These are phyloP conservation scores for Drosophila neutralis DNA, from an alignment of 2,888 invertebrate species.

Conservation along the genomic window DNA sequence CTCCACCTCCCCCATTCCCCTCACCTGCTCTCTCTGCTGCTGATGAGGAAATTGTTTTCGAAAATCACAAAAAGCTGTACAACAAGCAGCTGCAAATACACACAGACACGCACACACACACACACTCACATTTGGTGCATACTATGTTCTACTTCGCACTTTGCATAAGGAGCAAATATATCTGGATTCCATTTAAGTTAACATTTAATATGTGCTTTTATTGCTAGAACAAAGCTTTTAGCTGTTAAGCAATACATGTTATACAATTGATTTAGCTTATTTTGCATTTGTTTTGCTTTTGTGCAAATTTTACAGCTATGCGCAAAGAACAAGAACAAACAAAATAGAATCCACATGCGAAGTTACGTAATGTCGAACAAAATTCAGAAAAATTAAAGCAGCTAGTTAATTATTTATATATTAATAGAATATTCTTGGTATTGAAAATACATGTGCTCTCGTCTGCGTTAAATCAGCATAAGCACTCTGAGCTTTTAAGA, in stretches of 20 bases:
- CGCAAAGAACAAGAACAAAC: background rate
- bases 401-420: background rate
- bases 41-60: conserved; percentile 78
- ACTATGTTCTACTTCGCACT: background rate
- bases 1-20: background rate
- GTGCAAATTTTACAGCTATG: background rate
- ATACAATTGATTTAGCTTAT: background rate
- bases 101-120: conserved; percentile 2
- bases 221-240: background rate
- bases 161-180: background rate
- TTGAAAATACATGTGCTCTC: background rate
- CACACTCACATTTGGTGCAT: background rate
- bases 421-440: background rate
- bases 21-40: conserved; percentile 23
- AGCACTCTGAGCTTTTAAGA: background rate
- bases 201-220: background rate
- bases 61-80: conserved; percentile 53
- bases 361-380: background rate
- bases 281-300: background rate
- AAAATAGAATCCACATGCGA: background rate
- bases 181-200: conserved; percentile 3
- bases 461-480: background rate
- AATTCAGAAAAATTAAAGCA: background rate
- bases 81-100: conserved; percentile 22
- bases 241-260: background rate